These are phyloP conservation scores for Palaemon carinicauda DNA, from an alignment of 1,140 invertebrate genomes.

Conservation along the genomic window DNA sequence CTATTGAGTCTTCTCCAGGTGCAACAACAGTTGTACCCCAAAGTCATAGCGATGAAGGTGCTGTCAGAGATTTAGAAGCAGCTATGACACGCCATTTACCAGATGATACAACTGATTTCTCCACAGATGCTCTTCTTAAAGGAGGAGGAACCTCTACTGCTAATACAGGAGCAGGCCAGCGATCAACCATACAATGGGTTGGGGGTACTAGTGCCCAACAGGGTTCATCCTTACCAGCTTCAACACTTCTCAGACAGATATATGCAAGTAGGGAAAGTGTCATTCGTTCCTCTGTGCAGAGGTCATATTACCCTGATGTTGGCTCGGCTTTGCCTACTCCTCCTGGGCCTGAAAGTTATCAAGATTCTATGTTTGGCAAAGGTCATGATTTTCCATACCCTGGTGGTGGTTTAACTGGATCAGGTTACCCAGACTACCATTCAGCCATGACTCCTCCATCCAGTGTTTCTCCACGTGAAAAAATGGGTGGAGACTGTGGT, in stretches of 20 bases:
- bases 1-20: constrained; percentile 25
- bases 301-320: constrained; percentile 59
- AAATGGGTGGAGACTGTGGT: constrained; percentile 66
- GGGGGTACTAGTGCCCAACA: constrained; percentile 72
- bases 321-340: constrained; percentile 54
- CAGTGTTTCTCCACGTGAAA: constrained; percentile 91
- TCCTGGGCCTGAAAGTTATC: constrained; percentile 45
- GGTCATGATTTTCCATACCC: constrained; percentile 54
- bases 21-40: constrained; percentile 1
- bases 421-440: constrained; percentile 64
- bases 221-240: constrained; percentile 73
- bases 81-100: constrained; percentile 96
- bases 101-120: constrained; percentile 80
- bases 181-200: constrained; percentile 94
- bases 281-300: constrained; percentile 86
- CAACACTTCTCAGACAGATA: constrained; percentile 85
- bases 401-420: constrained; percentile 31
- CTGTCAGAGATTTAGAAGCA: constrained; percentile 91
- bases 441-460: constrained; percentile 95
- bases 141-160: background rate
- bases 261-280: constrained; percentile 94
- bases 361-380: constrained; percentile 48
- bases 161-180: constrained; percentile 62
- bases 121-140: constrained; percentile 81
- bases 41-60: constrained; percentile 65